Conservation (phyloP, 1,140 invertebrate species). For the Papilio helenus region DNA sequence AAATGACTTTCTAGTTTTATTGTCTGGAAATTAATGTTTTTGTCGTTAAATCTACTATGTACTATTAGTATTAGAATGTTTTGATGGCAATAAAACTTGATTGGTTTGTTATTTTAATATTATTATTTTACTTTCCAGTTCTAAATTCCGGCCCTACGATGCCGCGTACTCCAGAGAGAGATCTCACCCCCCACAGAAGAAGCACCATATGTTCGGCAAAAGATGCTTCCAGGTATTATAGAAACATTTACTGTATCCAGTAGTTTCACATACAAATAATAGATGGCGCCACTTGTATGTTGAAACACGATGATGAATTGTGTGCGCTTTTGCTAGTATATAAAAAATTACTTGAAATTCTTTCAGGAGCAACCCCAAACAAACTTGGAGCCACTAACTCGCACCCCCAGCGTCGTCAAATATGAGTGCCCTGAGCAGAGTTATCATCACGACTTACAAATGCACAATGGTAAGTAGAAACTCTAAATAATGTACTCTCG, state of each 20-base stretch:
- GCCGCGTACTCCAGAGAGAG: conserved; percentile 65
- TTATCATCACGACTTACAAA: conserved; percentile 71
- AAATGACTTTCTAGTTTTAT: too few relatives aligned
- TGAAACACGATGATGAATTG: too few relatives aligned
- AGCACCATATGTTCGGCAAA: conserved; percentile 96
- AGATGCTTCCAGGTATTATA: conserved; percentile 88
- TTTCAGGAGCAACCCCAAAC: conserved; percentile 60
- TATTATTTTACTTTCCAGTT: conserved; percentile 50
- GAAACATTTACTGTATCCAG: background rate
- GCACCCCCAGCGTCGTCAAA: conserved; percentile 60
- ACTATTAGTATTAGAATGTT: too few relatives aligned
- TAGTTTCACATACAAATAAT: too few relatives aligned
- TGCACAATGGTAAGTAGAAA: conserved; percentile 67
- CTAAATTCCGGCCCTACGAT: conserved; percentile 91
- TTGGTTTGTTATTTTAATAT: background rate
- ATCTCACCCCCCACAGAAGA: conserved; percentile 92
- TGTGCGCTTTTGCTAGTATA: too few relatives aligned
- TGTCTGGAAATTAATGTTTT: too few relatives aligned
- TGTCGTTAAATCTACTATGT: too few relatives aligned
- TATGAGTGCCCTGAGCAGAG: conserved; percentile 72
- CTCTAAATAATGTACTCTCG: background rate
- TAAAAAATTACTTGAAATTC: too few relatives aligned
- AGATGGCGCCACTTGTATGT: too few relatives aligned
- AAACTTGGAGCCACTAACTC: conserved; percentile 53
- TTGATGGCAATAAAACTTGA: too few relatives aligned